phyloP scores from a whole-genome alignment of 2,888 invertebrate species.

The Drosophila buzzatii region DNA sequence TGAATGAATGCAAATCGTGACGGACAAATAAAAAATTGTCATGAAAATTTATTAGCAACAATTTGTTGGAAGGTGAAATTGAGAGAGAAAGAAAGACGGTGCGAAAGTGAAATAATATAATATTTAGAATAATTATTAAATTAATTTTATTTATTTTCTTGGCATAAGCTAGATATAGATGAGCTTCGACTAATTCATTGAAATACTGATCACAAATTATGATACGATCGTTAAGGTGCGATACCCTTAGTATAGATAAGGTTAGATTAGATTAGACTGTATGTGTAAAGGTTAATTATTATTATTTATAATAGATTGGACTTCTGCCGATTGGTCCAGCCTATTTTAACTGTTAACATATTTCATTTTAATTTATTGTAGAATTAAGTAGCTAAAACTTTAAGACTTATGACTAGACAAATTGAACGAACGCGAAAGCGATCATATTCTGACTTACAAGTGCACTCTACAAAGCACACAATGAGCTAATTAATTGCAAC shows the following conservation, averaged over 20 bases:
- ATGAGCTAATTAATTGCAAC: conserved; percentile 31
- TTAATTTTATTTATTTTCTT: neutral
- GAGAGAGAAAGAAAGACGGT: neutral
- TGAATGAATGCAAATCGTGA: conserved; percentile 67
- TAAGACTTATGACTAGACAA: conserved; percentile 7
- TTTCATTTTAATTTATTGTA: neutral
- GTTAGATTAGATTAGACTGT: neutral
- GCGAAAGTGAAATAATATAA: neutral
- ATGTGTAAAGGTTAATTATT: neutral
- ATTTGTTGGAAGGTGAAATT: conserved; percentile 47
- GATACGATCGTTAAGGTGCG: no score
- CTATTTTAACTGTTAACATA: neutral
- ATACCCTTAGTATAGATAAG: neutral
- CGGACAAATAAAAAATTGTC: conserved; percentile 36
- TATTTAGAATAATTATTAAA: neutral
- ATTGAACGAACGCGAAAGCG: conserved; percentile 6
- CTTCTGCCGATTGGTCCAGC: neutral
- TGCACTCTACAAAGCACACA: conserved; percentile 12
- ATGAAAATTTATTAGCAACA: conserved; percentile 63
- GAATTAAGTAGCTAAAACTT: neutral
- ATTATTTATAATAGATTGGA: neutral
- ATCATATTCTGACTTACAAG: conserved; percentile 28
- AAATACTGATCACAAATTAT: neutral
- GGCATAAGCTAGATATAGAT: neutral
- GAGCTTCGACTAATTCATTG: neutral